Conservation (phyloP, 1,140 invertebrate species). For the Panagrolaimus sp. region DNA sequence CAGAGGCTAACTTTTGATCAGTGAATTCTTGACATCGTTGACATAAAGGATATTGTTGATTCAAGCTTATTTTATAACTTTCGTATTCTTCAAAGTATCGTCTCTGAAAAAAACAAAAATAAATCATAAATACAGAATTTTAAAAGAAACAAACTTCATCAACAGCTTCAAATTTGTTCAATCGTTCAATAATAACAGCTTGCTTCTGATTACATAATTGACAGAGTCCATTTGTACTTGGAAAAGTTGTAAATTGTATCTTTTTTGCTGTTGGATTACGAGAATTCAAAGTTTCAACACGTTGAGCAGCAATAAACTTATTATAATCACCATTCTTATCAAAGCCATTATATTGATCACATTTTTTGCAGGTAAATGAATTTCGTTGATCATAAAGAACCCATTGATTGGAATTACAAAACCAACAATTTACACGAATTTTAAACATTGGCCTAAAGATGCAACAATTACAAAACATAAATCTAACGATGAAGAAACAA, state of each 20-base stretch:
- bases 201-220: conserved; percentile 16
- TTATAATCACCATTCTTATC: conserved; percentile 30
- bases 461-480: background rate
- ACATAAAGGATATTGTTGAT: conserved; percentile 19
- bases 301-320: background rate
- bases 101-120: background rate
- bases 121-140: background rate
- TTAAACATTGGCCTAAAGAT: conserved; percentile 20
- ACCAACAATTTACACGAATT: conserved; percentile 36
- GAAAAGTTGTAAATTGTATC: background rate
- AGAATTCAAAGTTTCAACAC: background rate
- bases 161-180: conserved; percentile 17
- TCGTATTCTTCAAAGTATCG: conserved; percentile 19
- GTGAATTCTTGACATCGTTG: conserved; percentile 13
- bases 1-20: background rate
- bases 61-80: background rate
- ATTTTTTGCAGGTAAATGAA: conserved; percentile 26
- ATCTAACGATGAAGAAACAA: background rate
- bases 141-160: conserved; percentile 16
- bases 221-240: conserved; percentile 17
- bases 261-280: background rate
- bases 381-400: conserved; percentile 24
- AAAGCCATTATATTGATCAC: conserved; percentile 42
- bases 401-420: conserved; percentile 27
- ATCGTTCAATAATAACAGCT: background rate